Percentiles rank a stretch among this genome's conserved stretches.
These are phyloP conservation scores for Calephelis perditalis DNA, from an alignment of 2,888 invertebrate species.

Conservation along the genomic window DNA sequence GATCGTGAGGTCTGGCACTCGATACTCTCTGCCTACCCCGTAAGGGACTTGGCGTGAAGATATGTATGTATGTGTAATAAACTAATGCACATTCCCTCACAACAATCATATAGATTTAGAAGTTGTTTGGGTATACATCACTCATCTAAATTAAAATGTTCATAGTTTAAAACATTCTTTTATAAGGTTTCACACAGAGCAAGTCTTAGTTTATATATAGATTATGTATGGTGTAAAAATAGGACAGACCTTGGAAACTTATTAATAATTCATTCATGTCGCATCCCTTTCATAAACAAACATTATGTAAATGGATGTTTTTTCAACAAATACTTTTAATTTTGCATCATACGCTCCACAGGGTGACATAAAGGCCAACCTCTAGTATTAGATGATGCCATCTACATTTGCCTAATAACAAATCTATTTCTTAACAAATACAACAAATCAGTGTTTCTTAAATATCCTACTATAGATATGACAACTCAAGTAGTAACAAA, in stretches of 20 bases:
- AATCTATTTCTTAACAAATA: background rate
- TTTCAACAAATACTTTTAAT: slow-evolving; percentile 64
- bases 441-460: too few species aligned
- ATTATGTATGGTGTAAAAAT: background rate
- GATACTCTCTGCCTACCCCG: too few species aligned
- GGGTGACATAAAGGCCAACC: slow-evolving; percentile 48
- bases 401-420: background rate
- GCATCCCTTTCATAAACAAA: slow-evolving; percentile 68
- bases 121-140: too few species aligned
- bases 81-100: too few species aligned
- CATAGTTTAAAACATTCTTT: too few species aligned
- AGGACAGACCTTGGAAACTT: background rate
- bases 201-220: background rate
- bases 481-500: too few species aligned
- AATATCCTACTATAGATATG: too few species aligned
- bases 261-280: slow-evolving; percentile 35
- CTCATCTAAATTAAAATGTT: too few species aligned
- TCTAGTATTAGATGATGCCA: slow-evolving; percentile 65
- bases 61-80: too few species aligned
- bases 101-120: too few species aligned
- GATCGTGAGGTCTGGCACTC: too few species aligned
- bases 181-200: background rate
- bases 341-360: slow-evolving; percentile 63
- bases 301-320: slow-evolving; percentile 62
- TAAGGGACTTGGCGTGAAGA: too few species aligned